Base-by-base conservation (phyloP, 53 echinoderm and acorn worm species). In the Hippasteria phrygiana region DNA sequence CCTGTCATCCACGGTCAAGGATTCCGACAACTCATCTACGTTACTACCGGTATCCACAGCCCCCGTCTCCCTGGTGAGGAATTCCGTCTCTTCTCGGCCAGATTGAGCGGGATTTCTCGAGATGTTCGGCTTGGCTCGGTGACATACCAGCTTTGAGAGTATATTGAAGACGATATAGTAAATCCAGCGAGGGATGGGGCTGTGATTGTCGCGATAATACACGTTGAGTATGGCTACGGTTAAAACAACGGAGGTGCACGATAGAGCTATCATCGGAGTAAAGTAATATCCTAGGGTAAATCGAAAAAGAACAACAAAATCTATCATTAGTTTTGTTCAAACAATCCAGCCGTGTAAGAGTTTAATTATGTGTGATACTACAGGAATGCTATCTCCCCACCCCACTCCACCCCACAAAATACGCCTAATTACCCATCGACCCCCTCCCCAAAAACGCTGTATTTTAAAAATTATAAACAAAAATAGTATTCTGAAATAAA, bases 101-200 rank as follows among this genome's bases (percentile, higher is more conserved):
- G 67, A 66, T 35, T 66, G n/a, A 59, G 59, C 16, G 59, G 0
- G 7, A 18, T 14, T 35, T 17, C 33, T 33, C 34, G 67, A 11
- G 67, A 16, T 36, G 10, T 66, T 17, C 0, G 24, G 35, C n/a
- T 18, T 24, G 59, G 39, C 28, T 3, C 39, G 54, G 59, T 56
- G 55, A 11, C 56, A 38, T 9, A 78, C 78, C 38, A 78, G 55
- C 78, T 34, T 78, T 2, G 45, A 40, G 2, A 83, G 83, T 14
- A 83, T 5, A 13, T 26, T 4, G 31, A 88, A 45, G 0, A 66
- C 53, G 66, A 88, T 12, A 26, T 37, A 37, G 5, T 36, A 20
- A 8, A 88, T 34, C 54, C 78, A 78, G 78, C 33, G 43, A 27
- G 88, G 88, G 22, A 88, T 64, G 38, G 88, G 67, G 13, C 67